Conservation (phyloP, 2,888 invertebrate genomes). For the Drosophila robusta region DNA sequence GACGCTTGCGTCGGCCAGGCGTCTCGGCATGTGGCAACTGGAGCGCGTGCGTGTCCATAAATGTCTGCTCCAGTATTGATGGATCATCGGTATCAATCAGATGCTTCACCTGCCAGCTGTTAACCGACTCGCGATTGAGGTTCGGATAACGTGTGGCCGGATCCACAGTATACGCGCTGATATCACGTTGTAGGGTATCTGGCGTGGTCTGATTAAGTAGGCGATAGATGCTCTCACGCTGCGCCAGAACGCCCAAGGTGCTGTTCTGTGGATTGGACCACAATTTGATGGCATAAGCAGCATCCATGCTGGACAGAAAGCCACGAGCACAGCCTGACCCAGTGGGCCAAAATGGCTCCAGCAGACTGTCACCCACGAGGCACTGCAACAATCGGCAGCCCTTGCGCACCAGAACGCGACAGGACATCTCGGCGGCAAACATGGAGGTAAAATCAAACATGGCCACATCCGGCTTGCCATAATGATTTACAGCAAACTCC, state of each 20-base stretch:
- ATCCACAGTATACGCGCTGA: slow-evolving; percentile 93
- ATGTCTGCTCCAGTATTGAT: slow-evolving; percentile 86
- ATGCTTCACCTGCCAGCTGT: slow-evolving; percentile 90
- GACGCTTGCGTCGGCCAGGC: slow-evolving; percentile 84
- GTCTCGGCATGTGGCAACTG: slow-evolving; percentile 89
- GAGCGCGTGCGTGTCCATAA: slow-evolving; percentile 85
- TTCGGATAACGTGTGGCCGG: slow-evolving; percentile 95
- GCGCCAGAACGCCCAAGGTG: slow-evolving; percentile 93
- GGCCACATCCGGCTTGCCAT: slow-evolving; percentile 98
- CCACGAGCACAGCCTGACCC: slow-evolving; percentile 99
- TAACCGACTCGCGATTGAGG: slow-evolving; percentile 90
- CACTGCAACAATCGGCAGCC: slow-evolving; percentile 94
- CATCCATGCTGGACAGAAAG: slow-evolving; percentile 97
- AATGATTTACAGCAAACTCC: slow-evolving; percentile 99
- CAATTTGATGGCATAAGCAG: slow-evolving; percentile 96
- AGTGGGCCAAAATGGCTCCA: slow-evolving; percentile 99
- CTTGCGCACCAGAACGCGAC: slow-evolving; percentile 90
- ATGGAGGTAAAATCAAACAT: slow-evolving; percentile 99
- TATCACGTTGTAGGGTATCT: slow-evolving; percentile 96
- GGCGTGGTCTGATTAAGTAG: slow-evolving; percentile 96
- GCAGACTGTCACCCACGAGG: slow-evolving; percentile 97
- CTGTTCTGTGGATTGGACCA: slow-evolving; percentile 90
- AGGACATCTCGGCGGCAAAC: slow-evolving; percentile 98
- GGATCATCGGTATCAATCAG: slow-evolving; percentile 91
- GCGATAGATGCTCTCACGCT: slow-evolving; percentile 97